These are phyloP conservation scores for Catocala sponsa DNA, from an alignment of 2,888 invertebrate species.

Conservation along the genomic window DNA sequence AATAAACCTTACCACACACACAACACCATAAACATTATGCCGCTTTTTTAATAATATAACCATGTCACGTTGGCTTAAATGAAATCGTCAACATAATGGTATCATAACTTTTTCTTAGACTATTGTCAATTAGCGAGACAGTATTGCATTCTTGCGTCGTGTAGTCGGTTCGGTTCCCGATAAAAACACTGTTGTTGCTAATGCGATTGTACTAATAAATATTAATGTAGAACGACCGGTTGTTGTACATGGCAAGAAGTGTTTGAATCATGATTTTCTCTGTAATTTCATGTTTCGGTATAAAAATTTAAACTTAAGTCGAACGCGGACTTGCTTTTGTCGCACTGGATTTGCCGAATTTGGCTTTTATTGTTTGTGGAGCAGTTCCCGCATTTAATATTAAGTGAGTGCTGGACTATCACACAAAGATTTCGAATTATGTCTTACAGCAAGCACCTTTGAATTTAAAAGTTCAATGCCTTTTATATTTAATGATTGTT, in stretches of 20 bases:
- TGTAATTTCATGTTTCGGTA: slow-evolving; percentile 5
- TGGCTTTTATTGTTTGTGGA: too few species aligned
- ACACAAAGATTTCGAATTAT: too few species aligned
- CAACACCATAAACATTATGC: not conserved
- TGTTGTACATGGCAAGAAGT: slow-evolving; percentile 26
- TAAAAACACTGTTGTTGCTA: slow-evolving; percentile 57
- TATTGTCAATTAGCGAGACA: slow-evolving; percentile 60
- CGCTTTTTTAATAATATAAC: slow-evolving; percentile 20
- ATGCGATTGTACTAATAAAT: slow-evolving; percentile 75
- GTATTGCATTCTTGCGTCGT: slow-evolving; percentile 67
- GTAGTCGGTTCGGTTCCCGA: slow-evolving; percentile 57
- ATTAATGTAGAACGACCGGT: slow-evolving; percentile 34
- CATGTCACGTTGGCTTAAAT: slow-evolving; percentile 39
- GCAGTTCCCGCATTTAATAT: too few species aligned
- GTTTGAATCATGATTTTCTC: slow-evolving; percentile 17
- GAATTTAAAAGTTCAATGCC: too few species aligned
- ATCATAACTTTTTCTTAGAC: slow-evolving; percentile 48
- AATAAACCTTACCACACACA: not conserved
- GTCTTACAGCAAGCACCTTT: too few species aligned
- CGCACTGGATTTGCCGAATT: too few species aligned
- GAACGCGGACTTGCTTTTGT: too few species aligned
- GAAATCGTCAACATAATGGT: slow-evolving; percentile 54
- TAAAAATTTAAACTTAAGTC: not conserved
- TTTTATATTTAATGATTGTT: too few species aligned
- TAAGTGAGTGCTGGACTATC: too few species aligned